Conservation (phyloP, 2,888 invertebrate species). For the Panopea generosa region DNA sequence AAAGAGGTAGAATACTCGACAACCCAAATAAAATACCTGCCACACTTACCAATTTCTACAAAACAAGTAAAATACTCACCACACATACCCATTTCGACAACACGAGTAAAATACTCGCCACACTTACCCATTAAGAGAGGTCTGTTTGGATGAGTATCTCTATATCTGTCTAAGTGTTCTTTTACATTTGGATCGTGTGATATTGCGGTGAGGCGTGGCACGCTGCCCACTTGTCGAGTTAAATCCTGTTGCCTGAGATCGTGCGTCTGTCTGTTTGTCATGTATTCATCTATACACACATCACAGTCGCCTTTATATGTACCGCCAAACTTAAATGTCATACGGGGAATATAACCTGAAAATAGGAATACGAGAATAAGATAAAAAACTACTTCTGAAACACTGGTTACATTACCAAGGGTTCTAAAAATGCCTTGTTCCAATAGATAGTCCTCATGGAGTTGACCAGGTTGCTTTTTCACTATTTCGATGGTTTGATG, state of each 20-base stretch:
- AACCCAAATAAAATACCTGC: too few relatives aligned
- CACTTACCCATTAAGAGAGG: constrained; percentile 75
- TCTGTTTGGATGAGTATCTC: constrained; percentile 79
- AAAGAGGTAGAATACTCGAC: too few relatives aligned
- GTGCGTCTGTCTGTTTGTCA: constrained; percentile 74
- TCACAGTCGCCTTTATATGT: constrained; percentile 85
- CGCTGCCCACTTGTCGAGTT: constrained; percentile 68
- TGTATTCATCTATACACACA: constrained; percentile 81
- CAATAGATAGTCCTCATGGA: too few relatives aligned
- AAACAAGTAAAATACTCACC: too few relatives aligned
- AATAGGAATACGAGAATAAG: constrained; percentile 19
- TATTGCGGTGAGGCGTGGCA: constrained; percentile 80
- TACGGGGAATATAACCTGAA: constrained; percentile 84
- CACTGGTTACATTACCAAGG: too few relatives aligned
- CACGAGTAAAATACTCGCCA: too few relatives aligned
- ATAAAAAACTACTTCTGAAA: not conserved
- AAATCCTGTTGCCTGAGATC: constrained; percentile 74
- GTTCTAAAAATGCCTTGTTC: too few relatives aligned
- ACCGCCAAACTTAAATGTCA: constrained; percentile 84
- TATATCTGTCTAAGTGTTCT: constrained; percentile 80
- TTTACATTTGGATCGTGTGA: constrained; percentile 80
- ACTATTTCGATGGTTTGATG: too few relatives aligned
- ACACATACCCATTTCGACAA: too few relatives aligned
- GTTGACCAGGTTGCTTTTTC: too few relatives aligned
- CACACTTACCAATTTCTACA: too few relatives aligned